Percentiles rank a stretch among this genome's conserved stretches.
phyloP scores from a whole-genome alignment of 2,888 invertebrate genomes.

The Tolmerus cingulatus region DNA sequence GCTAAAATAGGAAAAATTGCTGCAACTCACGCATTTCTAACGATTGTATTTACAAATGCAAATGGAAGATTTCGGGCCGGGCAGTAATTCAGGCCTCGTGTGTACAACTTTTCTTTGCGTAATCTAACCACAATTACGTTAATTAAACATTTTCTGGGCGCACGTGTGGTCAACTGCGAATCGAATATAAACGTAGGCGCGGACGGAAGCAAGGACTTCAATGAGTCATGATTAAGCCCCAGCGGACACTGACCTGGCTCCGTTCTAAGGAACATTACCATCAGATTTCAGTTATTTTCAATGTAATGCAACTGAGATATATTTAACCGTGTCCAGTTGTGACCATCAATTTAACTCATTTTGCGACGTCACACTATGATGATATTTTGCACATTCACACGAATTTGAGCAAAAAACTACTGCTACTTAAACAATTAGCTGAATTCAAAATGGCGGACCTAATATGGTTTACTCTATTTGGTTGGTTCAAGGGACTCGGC shows the following conservation, averaged over 20 bases:
- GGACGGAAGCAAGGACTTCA: background rate
- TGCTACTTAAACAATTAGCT: too few species aligned
- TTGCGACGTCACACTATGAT: too few species aligned
- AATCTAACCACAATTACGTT: background rate
- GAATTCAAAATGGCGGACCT: too few species aligned
- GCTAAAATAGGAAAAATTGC: background rate
- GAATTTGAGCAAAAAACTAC: too few species aligned
- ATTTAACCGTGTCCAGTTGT: too few species aligned
- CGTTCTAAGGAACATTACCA: background rate
- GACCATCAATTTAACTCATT: too few species aligned
- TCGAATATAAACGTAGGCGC: background rate
- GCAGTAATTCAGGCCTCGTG: background rate
- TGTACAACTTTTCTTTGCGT: background rate
- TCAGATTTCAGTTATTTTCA: background rate
- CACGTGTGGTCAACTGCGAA: background rate
- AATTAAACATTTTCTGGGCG: background rate
- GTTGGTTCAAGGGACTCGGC: too few species aligned
- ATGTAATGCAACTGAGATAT: too few species aligned
- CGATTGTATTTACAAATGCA: background rate
- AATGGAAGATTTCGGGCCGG: background rate
- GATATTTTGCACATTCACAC: too few species aligned
- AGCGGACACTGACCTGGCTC: background rate
- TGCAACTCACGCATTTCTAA: background rate
- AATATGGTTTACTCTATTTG: too few species aligned
- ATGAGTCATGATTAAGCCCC: background rate